Conservation (phyloP, 2,888 invertebrate genomes). For the Folsomia candida region DNA sequence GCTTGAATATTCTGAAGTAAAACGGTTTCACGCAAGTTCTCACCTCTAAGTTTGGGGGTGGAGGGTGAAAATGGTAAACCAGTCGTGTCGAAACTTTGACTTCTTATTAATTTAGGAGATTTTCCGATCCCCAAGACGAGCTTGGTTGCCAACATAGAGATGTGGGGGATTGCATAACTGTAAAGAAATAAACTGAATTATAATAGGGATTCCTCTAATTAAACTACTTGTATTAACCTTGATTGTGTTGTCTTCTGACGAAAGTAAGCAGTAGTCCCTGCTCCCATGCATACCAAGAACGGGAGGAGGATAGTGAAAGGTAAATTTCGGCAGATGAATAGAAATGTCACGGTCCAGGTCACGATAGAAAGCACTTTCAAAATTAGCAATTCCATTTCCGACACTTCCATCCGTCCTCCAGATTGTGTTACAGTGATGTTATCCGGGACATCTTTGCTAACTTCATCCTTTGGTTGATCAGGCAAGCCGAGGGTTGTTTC, state of each 20-base stretch:
- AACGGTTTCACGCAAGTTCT: not conserved
- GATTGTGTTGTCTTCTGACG: conserved; percentile 21
- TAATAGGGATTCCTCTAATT: not conserved
- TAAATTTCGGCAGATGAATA: conserved; percentile 33
- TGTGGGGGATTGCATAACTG: conserved; percentile 29
- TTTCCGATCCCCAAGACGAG: conserved; percentile 42
- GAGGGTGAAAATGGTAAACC: not conserved
- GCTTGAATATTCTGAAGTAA: not conserved
- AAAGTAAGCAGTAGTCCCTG: conserved; percentile 38
- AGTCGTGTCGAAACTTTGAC: not conserved
- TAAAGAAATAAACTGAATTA: not conserved
- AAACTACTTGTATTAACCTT: not conserved
- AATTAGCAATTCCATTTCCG: conserved; percentile 2
- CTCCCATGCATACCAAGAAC: conserved; percentile 26
- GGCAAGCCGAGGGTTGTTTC: not conserved
- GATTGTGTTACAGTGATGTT: not conserved
- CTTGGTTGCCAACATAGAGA: conserved; percentile 36
- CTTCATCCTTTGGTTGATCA: not conserved
- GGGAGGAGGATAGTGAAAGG: conserved; percentile 41
- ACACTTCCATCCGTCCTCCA: not conserved
- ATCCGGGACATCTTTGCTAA: not conserved
- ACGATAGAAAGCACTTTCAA: conserved; percentile 29
- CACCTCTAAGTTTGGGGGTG: not conserved
- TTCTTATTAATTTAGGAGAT: not conserved
- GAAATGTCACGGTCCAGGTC: conserved; percentile 36